Conservation (phyloP, 1,140 invertebrate genomes). For the Drosophila willistoni region DNA sequence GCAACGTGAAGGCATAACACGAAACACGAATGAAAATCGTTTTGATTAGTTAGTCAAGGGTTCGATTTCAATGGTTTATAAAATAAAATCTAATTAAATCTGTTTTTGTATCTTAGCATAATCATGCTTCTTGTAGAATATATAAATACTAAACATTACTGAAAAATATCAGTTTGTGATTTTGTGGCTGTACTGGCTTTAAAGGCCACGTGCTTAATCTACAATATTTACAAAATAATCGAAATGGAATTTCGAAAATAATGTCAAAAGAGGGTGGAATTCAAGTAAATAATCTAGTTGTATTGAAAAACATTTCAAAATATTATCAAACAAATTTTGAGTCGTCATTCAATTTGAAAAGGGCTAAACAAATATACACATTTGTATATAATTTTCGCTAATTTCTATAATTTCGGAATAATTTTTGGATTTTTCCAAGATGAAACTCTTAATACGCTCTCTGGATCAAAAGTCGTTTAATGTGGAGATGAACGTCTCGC, state of each 20-base stretch:
- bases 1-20: conserved; percentile 41
- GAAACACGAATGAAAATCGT: conserved; percentile 11
- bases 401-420: neutral
- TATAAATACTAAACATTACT: no score
- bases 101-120: no score
- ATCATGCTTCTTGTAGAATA: no score
- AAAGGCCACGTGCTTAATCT: no score
- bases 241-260: neutral
- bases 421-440: conserved; percentile 16
- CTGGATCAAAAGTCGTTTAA: conserved; percentile 60
- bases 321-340: neutral
- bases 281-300: neutral
- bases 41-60: conserved; percentile 51
- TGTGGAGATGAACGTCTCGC: conserved; percentile 50
- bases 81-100: no score
- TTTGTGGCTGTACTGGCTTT: no score
- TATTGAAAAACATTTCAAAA: neutral
- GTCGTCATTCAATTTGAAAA: neutral
- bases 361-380: neutral
- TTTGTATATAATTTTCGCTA: neutral
- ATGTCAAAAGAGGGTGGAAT: neutral
- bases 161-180: no score
- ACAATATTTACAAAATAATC: neutral
- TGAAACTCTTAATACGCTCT: conserved; percentile 72
- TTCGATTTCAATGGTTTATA: conserved; percentile 22